Conservation (phyloP, 2,888 invertebrate species). For the Nomada ferruginata region DNA sequence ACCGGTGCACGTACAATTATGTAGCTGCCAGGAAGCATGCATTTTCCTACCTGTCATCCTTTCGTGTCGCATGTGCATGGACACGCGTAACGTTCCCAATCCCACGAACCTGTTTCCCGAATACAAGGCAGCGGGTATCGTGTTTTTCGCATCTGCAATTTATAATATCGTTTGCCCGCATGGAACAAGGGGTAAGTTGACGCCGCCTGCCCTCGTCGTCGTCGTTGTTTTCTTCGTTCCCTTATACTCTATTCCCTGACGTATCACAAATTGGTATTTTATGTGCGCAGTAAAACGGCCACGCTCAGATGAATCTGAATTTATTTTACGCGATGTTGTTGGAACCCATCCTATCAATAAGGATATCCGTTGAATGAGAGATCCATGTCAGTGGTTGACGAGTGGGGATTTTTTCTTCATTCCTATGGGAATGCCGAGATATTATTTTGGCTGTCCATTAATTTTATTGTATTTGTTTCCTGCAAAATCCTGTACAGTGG, state of each 20-base stretch:
- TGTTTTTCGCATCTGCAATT: constrained; percentile 37
- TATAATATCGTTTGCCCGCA: constrained; percentile 43
- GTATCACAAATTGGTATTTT: constrained; percentile 42
- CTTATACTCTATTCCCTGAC: constrained; percentile 1
- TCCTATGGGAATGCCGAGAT: not conserved
- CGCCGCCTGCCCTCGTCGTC: not conserved
- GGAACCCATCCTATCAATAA: too few relatives aligned
- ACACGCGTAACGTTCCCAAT: constrained; percentile 18
- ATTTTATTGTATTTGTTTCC: too few relatives aligned
- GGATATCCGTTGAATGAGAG: too few relatives aligned
- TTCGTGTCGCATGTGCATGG: constrained; percentile 22
- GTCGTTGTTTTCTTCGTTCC: not conserved
- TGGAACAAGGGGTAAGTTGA: constrained; percentile 26
- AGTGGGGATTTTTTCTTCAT: not conserved
- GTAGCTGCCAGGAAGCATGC: constrained; percentile 20
- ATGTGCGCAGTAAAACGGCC: constrained; percentile 19
- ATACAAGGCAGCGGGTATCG: constrained; percentile 22
- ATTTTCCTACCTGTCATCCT: constrained; percentile 36
- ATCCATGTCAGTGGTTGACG: not conserved
- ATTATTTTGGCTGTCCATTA: not conserved
- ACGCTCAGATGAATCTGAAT: constrained; percentile 5
- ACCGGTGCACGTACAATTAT: constrained; percentile 27
- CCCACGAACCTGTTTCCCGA: constrained; percentile 11
- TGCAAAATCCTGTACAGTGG: too few relatives aligned
- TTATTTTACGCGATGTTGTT: constrained; percentile 17